phyloP scores from a whole-genome alignment of 2,113 vertebrate species.

The Coregonus clupeaformis region DNA sequence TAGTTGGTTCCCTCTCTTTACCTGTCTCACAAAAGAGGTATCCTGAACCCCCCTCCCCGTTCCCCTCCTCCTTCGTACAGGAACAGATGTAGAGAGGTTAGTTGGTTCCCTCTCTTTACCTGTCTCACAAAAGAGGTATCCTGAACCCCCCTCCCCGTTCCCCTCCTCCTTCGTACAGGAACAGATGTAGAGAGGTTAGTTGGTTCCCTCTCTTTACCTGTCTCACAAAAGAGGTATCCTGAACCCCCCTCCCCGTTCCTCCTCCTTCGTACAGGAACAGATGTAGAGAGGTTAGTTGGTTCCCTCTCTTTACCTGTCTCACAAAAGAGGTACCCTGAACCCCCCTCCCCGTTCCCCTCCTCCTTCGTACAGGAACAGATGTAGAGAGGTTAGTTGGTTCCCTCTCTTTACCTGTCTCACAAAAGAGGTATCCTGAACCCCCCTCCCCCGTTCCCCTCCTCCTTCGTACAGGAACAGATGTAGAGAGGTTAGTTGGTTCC shows the following conservation, averaged over 20 bases:
- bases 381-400: background rate
- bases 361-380: background rate
- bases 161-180: background rate
- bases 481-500: background rate
- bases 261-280: background rate
- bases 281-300: background rate
- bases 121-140: background rate
- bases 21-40: background rate
- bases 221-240: background rate
- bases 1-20: background rate
- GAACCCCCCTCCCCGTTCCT: background rate
- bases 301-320: background rate
- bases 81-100: background rate
- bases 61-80: background rate
- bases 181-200: background rate
- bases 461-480: background rate
- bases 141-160: background rate
- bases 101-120: background rate
- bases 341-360: background rate
- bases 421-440: background rate
- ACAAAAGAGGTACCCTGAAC: background rate
- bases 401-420: background rate
- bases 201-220: background rate
- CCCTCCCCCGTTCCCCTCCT: background rate
- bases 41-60: background rate